phyloP scores from a whole-genome alignment of 2,888 invertebrate species.

The Orthosia gracilis region DNA sequence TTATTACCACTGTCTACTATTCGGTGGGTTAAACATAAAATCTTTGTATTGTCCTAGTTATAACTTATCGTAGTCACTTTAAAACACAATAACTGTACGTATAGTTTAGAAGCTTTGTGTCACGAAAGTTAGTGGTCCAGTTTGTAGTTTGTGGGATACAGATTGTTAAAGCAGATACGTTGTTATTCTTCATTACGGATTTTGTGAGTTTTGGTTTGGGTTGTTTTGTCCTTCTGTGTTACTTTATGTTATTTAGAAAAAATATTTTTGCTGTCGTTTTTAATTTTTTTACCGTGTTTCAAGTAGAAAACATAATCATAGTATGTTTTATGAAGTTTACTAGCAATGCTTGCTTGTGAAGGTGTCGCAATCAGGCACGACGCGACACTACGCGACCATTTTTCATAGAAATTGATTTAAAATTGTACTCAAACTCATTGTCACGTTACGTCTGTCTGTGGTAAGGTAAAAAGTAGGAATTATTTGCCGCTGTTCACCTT shows the following conservation, averaged over 20 bases:
- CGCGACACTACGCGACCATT: no score
- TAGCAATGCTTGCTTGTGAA: no score
- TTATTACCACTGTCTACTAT: slow-evolving; percentile 62
- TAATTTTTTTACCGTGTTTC: no score
- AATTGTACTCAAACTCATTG: no score
- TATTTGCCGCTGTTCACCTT: no score
- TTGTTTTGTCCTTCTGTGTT: slow-evolving; percentile 1
- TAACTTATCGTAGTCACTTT: slow-evolving; percentile 50
- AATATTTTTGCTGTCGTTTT: background rate
- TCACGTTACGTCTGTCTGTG: no score
- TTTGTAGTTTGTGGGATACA: slow-evolving; percentile 5
- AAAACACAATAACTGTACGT: slow-evolving; percentile 39
- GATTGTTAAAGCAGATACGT: slow-evolving; percentile 33
- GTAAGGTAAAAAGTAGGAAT: no score
- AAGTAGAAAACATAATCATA: background rate
- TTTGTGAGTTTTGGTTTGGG: background rate
- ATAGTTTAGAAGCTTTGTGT: slow-evolving; percentile 40
- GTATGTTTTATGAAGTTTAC: background rate
- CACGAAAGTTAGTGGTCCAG: slow-evolving; percentile 14
- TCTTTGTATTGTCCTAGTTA: slow-evolving; percentile 50
- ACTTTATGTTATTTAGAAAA: no score
- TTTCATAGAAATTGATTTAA: no score
- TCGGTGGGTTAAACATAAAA: slow-evolving; percentile 54
- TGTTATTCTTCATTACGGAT: slow-evolving; percentile 22
- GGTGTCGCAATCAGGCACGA: no score